Evolutionary conservation across 2,888 invertebrate genomes (phyloP), one percentile per base, ranked within the genome.

Genomic region (Neoitamus cyanurus): DNA sequence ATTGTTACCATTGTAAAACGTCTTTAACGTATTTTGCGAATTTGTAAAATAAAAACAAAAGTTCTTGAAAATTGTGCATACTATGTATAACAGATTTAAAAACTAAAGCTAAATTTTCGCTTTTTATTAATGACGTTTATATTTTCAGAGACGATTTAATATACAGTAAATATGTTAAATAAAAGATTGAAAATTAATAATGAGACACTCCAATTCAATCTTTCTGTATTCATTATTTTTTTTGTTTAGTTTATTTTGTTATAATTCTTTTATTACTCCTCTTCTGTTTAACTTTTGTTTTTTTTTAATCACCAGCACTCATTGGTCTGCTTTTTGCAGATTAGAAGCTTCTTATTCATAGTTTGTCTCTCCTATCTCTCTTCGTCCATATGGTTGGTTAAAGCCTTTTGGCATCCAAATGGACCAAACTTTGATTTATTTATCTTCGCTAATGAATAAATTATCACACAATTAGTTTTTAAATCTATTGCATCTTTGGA

Each of bases 81-180:
- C 42, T 30, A 20, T 37, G 20, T 77, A 48, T 15, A 70, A 68
- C 83, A 84, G 83, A 84, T 84, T 85, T 69, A 68, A 84, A 85
- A 75, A 84, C 78, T 73, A 46, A 83, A 80, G 84, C 83, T 85
- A 80, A 85, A 78, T 72, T 85, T 36, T 69, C 83, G 70, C 84
- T 85, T 85, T 83, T 85, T 85, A 84, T 85, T 84, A 85, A 85
- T 75, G 78, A 42, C 31, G 83, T 37, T 84, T 83, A 83, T 84
- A 85, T 83, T 85, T 84, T 75, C 83, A 84, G 78, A 85, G 78
- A 72, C 83, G 73, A 84, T 83, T 69, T 82, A 73, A 83, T 84
- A 83, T 28, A 70, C 70, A 31, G 30, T 31, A 70, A 58, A 70
- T 31, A 70, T 70, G 31, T 70, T 31, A 70, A 70, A 70, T 30